Evolutionary conservation across 2,888 invertebrate genomes (phyloP).

Genomic region (Limulus polyphemus): DNA sequence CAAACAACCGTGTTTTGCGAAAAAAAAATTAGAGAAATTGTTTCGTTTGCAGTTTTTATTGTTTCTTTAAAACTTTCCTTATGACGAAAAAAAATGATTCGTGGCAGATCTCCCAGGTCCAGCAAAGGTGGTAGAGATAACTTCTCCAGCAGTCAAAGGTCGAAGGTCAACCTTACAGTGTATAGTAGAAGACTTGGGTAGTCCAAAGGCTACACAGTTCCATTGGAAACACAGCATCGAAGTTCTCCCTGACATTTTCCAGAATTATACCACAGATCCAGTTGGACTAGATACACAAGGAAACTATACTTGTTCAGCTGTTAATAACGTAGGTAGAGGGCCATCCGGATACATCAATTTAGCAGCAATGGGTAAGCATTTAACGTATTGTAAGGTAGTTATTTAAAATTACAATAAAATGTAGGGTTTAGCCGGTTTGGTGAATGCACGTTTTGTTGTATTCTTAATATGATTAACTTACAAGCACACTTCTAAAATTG

Average conservation of each 20-base stretch:
- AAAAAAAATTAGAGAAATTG: too few species aligned
- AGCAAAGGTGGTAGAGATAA: not conserved
- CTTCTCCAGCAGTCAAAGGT: not conserved
- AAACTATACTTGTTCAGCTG: conserved; percentile 76
- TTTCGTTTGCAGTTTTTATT: too few species aligned
- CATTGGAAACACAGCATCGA: not conserved
- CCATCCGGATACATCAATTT: conserved; percentile 8
- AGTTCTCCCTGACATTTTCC: not conserved
- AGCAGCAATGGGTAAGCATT: too few species aligned
- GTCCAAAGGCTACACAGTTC: not conserved
- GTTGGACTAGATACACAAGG: conserved; percentile 72
- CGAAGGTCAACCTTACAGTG: not conserved
- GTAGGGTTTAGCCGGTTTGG: too few species aligned
- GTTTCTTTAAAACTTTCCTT: too few species aligned
- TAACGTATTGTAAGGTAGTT: too few species aligned
- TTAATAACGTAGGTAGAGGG: conserved; percentile 61
- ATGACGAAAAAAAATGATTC: too few species aligned
- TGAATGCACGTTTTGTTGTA: too few species aligned
- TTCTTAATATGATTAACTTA: too few species aligned
- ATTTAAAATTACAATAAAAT: too few species aligned
- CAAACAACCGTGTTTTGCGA: too few species aligned
- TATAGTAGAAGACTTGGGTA: not conserved
- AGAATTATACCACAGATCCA: conserved; percentile 51
- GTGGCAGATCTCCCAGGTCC: not conserved
- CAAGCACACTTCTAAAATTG: too few species aligned